Evolutionary conservation across 2,113 vertebrate genomes (phyloP), one percentile per base, ranked within the genome.

Genomic region (Triplophysa dalaica): DNA sequence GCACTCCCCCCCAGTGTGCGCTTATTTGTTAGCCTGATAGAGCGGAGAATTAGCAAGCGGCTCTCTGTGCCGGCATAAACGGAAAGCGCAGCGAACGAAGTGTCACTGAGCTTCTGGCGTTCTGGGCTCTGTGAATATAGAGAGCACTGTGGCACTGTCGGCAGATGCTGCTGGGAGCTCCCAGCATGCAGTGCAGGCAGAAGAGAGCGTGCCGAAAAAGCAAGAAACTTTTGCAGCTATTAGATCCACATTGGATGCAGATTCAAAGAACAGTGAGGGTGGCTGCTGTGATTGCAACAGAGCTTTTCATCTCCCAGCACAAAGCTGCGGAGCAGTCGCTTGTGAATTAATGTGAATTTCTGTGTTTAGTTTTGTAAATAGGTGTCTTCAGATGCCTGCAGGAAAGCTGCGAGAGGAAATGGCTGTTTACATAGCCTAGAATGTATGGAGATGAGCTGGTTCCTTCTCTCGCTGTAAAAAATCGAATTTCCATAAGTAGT

Each of bases 1-100:
- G 67, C 62, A 80, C 81, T 50, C 79, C 24, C 82, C 87, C 87
- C 84, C 85, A 60, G 78, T 72, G 76, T 83, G 84, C 84, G 77
- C 81, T 88, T 88, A 82, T 85, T 90, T 89, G 90, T 91, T 89
- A 88, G 88, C 87, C 88, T 92, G 90, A 87, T 91, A 86, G 90
- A 91, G 90, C 90, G 89, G 88, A 90, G 90, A 88, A 90, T 92
- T 89, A 86, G 87, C 86, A 86, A 82, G 86, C 83, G 87, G 91
- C 89, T 81, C 87, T 90, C 60, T 90, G 83, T 22, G 38, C 83
- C 84, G 85, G 88, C 84, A 88, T 85, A 90, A 91, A 91, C 90
- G 90, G 89, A 85, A 91, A 91, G 90, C 83, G 89, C 89, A 88
- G 84, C 77, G 85, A 91, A 87, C 80, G 81, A 88, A 86, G 82